Conservation (phyloP, 2,888 invertebrate genomes). For the Pachydiplax longipennis region DNA sequence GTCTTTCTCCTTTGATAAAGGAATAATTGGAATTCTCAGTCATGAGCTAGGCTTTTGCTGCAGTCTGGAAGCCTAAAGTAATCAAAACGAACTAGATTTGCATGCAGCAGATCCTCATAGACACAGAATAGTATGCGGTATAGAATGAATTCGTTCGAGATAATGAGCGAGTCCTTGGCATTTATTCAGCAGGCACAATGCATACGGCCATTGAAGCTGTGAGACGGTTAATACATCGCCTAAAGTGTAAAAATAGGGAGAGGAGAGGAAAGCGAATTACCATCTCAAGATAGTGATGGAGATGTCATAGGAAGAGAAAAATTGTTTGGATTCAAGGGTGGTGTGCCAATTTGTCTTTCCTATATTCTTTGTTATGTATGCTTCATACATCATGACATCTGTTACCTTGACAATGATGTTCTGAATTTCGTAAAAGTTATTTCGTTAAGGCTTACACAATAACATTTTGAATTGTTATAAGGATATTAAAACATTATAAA, state of each 20-base stretch:
- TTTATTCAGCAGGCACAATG: neutral
- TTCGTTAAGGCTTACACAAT: no score
- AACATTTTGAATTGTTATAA: no score
- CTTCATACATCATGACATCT: no score
- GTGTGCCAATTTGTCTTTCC: no score
- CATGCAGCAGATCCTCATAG: neutral
- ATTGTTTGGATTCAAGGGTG: neutral
- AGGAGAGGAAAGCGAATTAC: neutral
- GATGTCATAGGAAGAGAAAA: neutral
- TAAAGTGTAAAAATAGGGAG: neutral
- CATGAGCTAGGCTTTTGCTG: neutral
- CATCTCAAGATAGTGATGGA: neutral
- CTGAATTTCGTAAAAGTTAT: no score
- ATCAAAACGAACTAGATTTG: neutral
- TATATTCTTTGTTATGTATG: no score
- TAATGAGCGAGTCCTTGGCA: neutral
- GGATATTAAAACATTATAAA: no score
- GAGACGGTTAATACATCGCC: neutral
- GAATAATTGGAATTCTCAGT: no score
- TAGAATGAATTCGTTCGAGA: neutral
- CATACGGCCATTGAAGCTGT: neutral
- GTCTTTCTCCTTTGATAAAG: no score
- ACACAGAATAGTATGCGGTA: neutral
- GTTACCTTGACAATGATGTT: no score
- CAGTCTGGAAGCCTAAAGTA: neutral